Evolutionary conservation across 2,888 invertebrate species (phyloP), one percentile per base, ranked within the genome.

Genomic region (Acrocyrtus sp.): DNA sequence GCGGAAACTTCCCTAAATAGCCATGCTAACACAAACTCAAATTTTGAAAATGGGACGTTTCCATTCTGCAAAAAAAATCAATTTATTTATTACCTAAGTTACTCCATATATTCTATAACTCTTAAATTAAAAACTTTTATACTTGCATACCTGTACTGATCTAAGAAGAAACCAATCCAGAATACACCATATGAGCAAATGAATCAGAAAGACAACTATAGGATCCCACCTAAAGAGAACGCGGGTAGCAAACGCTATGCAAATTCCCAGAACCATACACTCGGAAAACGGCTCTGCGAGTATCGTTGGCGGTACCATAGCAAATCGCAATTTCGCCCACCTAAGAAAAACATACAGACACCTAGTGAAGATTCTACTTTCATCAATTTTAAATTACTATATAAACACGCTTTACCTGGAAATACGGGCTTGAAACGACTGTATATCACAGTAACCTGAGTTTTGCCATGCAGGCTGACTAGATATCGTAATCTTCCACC

Each of bases 391-490:
- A 54, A 34, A 51, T 60, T 51, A 48, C 1, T 2, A 19, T 19
- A 21, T 5, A 24, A 39, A 24, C 22, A 57, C 15, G 27, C 24
- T 80, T 76, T 80, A 87, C 86, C 87, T 85, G 45, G 86, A 84
- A 60, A 88, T 84, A 54, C 97, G 88, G 57, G 92, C 90, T 85
- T 96, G 95, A 85, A 98, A 93, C 82, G 90, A 91, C 58, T 89
- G 88, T 80, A 98, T 90, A 82, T 95, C 93, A 86, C 93, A 92
- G 81, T 91, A 88, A 4, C 97, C 98, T 72, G 93, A 91, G 85
- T 99, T 99, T 86, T 99, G 99, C 86, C 95, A 88, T 21, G 98
- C 98, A 8, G 98, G 98, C 83, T 95, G 92, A 83, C 95, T 93
- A 82, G 94, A 91, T 74, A 99, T 92, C 1, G 92, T 89, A 85